Conservation (phyloP, 2,888 invertebrate genomes). For the Cheiracanthium punctorium region DNA sequence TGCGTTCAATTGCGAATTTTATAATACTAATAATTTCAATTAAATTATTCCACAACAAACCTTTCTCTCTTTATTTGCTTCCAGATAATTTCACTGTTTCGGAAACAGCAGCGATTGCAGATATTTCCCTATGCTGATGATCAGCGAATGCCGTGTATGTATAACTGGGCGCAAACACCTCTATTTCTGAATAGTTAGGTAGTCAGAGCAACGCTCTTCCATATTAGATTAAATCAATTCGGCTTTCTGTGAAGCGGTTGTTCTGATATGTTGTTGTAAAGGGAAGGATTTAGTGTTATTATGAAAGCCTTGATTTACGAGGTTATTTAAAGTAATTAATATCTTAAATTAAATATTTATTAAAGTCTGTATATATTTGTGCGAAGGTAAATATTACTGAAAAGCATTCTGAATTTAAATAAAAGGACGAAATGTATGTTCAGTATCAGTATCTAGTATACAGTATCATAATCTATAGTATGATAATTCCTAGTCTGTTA, state of each 20-base stretch:
- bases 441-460: too few relatives aligned
- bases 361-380: too few relatives aligned
- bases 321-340: background rate
- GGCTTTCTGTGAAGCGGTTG: background rate
- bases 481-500: too few relatives aligned
- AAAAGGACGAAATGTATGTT: too few relatives aligned
- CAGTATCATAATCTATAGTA: too few relatives aligned
- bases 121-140: background rate
- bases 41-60: background rate
- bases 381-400: too few relatives aligned
- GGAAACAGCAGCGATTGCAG: background rate
- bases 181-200: background rate
- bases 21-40: background rate
- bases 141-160: background rate
- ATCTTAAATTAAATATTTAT: background rate
- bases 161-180: background rate
- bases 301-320: background rate
- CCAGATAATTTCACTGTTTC: background rate
- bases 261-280: constrained; percentile 14
- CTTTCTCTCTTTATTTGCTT: background rate
- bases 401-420: too few relatives aligned
- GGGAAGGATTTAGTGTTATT: constrained; percentile 6
- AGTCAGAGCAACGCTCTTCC: background rate
- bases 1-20: too few relatives aligned
- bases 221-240: constrained; percentile 23